Evolutionary conservation across 1,140 invertebrate species (phyloP), one percentile per base, ranked within the genome.

Genomic region (Hermatobates lingyangjiaoensis): DNA sequence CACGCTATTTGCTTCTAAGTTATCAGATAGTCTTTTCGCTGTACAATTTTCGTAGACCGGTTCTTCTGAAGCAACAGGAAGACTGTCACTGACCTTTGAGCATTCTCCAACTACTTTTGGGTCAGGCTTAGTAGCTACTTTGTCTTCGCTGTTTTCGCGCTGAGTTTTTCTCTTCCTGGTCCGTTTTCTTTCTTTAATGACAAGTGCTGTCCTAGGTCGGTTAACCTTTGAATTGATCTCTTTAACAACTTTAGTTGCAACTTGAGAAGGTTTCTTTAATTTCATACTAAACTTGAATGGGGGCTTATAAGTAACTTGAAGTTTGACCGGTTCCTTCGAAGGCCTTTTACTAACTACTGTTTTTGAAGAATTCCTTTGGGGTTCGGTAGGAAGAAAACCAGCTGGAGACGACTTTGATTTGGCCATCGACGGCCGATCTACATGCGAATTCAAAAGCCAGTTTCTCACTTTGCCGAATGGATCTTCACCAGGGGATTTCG

Each of bases 301-400:
- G 26, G 83, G 83, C 59, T 85, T 86, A 62, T 86, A 87, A 3
- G 87, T 80, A 1, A 87, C 83, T 63, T 87, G 84, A 10, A 87
- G 64, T 46, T 82, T 75, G 0, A 80, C 75, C 51, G 80, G 76
- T 58, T 83, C 74, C 47, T 74, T 73, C 18, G 67, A 58, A 23
- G 53, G 40, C 5, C 21, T n/a, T 3, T 45, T 45, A 15, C 21
- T 48, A 26, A 42, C 30, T 34, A 34, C 30, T 27, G 26, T 47
- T 27, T 51, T 55, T 7, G 34, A 25, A 23, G 48, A 49, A 51
- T 44, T 54, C 24, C 44, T 45, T 30, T 40, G 48, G 3, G 26
- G 30, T 30, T 53, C 50, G 26, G 50, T 30, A 18, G 56, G 47
- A 4, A 48, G 49, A 51, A 81, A 66, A 20, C 74, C 76, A 0